Evolutionary conservation across 2,888 invertebrate species (phyloP), one percentile per base, ranked within the genome.

Genomic region (Ichneumoninae sp.): DNA sequence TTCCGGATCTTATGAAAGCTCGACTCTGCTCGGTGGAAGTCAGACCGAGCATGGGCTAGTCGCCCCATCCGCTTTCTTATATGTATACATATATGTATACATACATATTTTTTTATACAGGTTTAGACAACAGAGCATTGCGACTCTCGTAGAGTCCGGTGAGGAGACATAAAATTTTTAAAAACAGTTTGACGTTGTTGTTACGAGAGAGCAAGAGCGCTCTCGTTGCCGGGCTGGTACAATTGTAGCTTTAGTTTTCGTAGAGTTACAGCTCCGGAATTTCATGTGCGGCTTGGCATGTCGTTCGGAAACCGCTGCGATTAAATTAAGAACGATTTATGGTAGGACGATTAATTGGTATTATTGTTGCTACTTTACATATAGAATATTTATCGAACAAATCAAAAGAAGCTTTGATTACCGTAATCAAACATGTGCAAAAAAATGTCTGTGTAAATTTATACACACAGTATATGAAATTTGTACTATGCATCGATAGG

Each of bases 1-100:
- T 85, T 85, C 85, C 73, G 63, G 79, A 85, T 85, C 85, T 82
- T 80, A 85, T 83, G 85, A 85, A 85, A 85, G 80, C 85, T 76
- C 85, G 80, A 76, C 73, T 75, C 47, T 70, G 71, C 19, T 33
- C 26, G 52, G 52, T 22, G 33, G 33, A 22, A 71, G 54, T 19
- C 22, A n/a, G 66, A 7, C 19, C n/a, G 19, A n/a, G 19, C 19
- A n/a, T 33, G 30, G 33, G 10, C 63, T 63, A 33, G n/a, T 63
- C 66, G 30, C 36, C 19, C 66, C 66, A 3, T 66, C 40, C 36
- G 36, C 19, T 22, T 40, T 16, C 33, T 33, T n/a, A n/a, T 40
- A 16, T 65, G 22, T 30, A 30, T 16, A 54, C 22, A 13, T 54
- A 7, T n/a, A 6, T 65, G 22, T 30, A 60, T 16, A 54, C 22